A percentile compares a stretch with the other conserved stretches of the same genome.
These are phyloP conservation scores for Phoxinus phoxinus DNA, from an alignment of 2,113 vertebrate species.

Conservation along the genomic window DNA sequence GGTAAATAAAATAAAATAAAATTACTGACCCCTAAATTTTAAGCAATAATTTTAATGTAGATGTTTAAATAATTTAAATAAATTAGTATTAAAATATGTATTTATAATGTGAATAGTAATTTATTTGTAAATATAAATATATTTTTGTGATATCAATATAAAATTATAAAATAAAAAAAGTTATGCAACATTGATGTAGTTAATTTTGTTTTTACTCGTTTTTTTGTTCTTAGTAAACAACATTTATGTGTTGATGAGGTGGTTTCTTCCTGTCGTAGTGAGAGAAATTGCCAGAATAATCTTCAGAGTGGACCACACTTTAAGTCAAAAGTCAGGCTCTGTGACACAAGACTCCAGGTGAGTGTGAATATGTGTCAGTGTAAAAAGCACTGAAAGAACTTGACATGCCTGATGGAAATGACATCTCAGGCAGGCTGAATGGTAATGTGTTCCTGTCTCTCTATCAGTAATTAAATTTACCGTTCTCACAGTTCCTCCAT, in stretches of 20 bases:
- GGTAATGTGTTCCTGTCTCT: slow-evolving; percentile 76
- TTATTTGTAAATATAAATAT: neutral
- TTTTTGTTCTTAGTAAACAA: neutral
- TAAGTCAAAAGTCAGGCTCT: slow-evolving; percentile 2
- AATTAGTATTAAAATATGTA: neutral
- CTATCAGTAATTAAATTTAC: slow-evolving; percentile 75
- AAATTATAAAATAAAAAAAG: neutral
- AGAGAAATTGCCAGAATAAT: neutral
- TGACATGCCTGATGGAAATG: slow-evolving; percentile 73
- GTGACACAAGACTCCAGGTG: slow-evolving; percentile 64
- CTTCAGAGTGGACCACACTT: neutral
- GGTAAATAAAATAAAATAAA: too few species aligned
- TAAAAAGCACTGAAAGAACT: slow-evolving; percentile 60
- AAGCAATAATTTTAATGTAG: neutral
- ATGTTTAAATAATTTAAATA: neutral
- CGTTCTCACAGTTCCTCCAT: slow-evolving; percentile 53
- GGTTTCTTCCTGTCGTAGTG: neutral
- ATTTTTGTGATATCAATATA: neutral
- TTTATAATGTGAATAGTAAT: neutral
- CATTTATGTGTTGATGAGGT: neutral
- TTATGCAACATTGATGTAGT: neutral
- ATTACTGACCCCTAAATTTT: neutral
- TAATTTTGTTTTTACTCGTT: neutral
- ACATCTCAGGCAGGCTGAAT: slow-evolving; percentile 74
- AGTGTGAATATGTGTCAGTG: slow-evolving; percentile 54